A percentile compares a stretch with the other conserved stretches of the same genome.
Conservation (phyloP, 2,113 vertebrate genomes). For the Pongo abelii region DNA sequence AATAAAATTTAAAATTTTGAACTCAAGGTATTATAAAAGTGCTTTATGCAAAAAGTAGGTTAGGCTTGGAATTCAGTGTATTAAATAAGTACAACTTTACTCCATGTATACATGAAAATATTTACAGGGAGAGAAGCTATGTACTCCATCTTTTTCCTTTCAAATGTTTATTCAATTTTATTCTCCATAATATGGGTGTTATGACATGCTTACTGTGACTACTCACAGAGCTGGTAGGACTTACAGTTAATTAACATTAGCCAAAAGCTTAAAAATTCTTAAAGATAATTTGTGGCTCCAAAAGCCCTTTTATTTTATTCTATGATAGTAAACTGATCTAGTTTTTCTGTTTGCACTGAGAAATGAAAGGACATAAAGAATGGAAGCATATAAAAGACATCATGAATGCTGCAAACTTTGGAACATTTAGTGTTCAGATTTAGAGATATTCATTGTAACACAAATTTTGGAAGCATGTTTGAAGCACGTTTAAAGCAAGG, state of each 20-base stretch:
- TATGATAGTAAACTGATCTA: conserved; percentile 1
- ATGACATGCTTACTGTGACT: conserved; percentile 8
- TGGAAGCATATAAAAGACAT: background rate
- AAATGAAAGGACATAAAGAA: conserved; percentile 44
- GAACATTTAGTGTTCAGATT: conserved; percentile 48
- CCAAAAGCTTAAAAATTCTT: conserved; percentile 37
- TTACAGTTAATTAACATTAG: conserved; percentile 60
- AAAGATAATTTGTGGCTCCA: conserved; percentile 21
- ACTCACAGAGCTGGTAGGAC: background rate
- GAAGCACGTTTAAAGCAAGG: conserved; percentile 64
- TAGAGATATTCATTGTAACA: conserved; percentile 51
- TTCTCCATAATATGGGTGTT: conserved; percentile 31
- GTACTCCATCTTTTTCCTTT: background rate
- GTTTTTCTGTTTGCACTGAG: background rate
- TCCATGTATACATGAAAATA: background rate
- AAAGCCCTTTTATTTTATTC: conserved; percentile 42
- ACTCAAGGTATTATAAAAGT: background rate
- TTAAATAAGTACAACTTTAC: background rate
- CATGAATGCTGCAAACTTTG: background rate
- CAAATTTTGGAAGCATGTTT: conserved; percentile 70
- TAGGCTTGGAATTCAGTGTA: background rate
- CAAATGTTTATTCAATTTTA: conserved; percentile 39
- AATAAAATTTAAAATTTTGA: conserved; percentile 16
- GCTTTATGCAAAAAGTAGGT: background rate
- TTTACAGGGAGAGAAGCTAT: background rate